Percentiles rank a stretch among this genome's conserved stretches.
Conservation (phyloP, 2,113 vertebrate species). For the Psilopsiagon aurifrons region DNA sequence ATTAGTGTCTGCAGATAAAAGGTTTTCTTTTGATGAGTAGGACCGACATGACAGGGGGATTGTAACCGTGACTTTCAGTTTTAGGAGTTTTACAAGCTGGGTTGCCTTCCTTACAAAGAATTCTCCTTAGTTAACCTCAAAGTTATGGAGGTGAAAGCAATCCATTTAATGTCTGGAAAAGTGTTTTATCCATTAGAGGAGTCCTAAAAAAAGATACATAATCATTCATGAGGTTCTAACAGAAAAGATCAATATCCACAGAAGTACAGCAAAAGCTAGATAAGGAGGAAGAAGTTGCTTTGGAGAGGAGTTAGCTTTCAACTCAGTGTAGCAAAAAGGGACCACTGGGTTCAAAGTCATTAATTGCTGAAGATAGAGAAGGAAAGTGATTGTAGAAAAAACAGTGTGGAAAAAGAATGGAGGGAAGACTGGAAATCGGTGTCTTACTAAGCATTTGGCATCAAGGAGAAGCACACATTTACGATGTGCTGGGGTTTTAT, state of each 20-base stretch:
- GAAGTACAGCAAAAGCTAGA: neutral
- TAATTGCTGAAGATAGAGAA: neutral
- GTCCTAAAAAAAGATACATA: neutral
- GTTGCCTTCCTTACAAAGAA: neutral
- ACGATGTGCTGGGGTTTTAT: neutral
- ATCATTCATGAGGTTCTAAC: neutral
- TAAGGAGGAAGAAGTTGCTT: neutral
- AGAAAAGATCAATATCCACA: neutral
- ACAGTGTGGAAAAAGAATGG: neutral
- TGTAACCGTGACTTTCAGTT: neutral
- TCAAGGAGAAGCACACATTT: neutral
- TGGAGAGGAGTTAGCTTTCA: neutral
- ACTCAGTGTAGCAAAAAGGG: neutral
- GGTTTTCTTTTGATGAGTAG: neutral
- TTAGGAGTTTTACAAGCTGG: neutral
- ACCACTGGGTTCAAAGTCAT: neutral
- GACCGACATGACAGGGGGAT: neutral
- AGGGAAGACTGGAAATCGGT: neutral
- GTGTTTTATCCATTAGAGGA: neutral
- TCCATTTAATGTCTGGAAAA: neutral
- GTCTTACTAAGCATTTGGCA: neutral
- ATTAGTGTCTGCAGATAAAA: neutral
- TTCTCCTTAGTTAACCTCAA: slow-evolving; percentile 8
- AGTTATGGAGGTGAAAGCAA: neutral
- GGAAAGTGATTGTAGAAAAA: neutral